phyloP scores from a whole-genome alignment of 2,113 vertebrate species.

The Setophaga kirtlandii region DNA sequence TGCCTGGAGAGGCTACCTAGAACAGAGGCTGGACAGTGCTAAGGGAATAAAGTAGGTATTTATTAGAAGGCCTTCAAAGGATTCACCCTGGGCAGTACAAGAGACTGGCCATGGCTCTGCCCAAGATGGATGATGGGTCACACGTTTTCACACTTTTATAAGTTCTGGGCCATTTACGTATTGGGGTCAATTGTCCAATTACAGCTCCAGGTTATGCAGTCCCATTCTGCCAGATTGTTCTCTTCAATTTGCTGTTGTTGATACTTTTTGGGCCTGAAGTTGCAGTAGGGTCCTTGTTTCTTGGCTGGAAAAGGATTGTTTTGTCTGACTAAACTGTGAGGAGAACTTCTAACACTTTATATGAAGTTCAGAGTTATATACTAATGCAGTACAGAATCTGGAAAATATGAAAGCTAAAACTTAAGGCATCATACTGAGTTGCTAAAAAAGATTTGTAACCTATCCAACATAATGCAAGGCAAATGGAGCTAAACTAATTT shows the following conservation, averaged over 20 bases:
- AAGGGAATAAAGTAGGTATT: not conserved
- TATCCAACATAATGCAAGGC: not conserved
- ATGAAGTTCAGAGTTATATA: not conserved
- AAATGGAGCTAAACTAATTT: not conserved
- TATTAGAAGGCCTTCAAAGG: not conserved
- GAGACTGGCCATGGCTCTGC: fast-evolving
- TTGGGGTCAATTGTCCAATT: not conserved
- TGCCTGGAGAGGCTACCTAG: not conserved
- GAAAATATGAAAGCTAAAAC: not conserved
- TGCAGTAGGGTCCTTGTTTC: not conserved
- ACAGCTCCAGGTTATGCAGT: not conserved
- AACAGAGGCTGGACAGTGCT: not conserved
- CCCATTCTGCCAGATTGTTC: not conserved
- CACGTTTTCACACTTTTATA: fast-evolving
- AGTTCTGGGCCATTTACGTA: no score
- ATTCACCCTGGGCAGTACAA: not conserved
- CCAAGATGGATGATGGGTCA: fast-evolving
- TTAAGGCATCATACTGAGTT: not conserved
- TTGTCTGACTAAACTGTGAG: not conserved
- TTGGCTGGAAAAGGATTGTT: not conserved
- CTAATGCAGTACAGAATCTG: not conserved
- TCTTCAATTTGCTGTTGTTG: not conserved
- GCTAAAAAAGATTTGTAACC: not conserved
- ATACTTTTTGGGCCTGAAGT: not conserved
- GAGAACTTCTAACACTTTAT: not conserved